phyloP scores from a whole-genome alignment of 2,888 invertebrate species.

The Spatulosminthurus flaviceps region DNA sequence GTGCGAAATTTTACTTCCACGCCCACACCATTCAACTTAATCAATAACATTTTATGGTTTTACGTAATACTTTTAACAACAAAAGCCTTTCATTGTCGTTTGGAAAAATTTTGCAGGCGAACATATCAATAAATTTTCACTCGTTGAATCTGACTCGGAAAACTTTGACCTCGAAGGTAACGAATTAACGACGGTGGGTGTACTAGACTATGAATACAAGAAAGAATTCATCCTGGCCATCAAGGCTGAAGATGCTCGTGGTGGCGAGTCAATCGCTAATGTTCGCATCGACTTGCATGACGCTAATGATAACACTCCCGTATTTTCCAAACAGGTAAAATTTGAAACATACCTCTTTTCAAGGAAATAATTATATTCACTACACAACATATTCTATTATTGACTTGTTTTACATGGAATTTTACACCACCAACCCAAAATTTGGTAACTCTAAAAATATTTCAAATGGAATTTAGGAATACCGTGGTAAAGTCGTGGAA shows the following conservation, averaged over 20 bases:
- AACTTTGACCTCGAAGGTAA: constrained; percentile 60
- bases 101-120: constrained; percentile 16
- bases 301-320: constrained; percentile 70
- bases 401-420: background rate
- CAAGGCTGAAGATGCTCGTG: constrained; percentile 84
- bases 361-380: no score
- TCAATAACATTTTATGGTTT: no score
- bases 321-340: constrained; percentile 43
- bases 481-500: constrained; percentile 77
- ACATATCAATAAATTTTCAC: constrained; percentile 40
- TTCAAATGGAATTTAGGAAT: constrained; percentile 67
- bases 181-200: constrained; percentile 61
- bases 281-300: constrained; percentile 75
- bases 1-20: constrained; percentile 67
- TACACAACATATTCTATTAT: no score
- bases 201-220: constrained; percentile 81
- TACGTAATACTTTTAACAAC: background rate
- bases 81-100: no score
- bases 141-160: constrained; percentile 56
- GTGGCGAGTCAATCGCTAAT: constrained; percentile 76
- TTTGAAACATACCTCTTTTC: constrained; percentile 20
- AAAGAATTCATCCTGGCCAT: constrained; percentile 82
- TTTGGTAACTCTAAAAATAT: no score
- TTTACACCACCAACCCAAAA: background rate
- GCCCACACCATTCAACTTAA: no score